Conservation (phyloP, 1,140 invertebrate species). For the Tetragonula clypearis region DNA sequence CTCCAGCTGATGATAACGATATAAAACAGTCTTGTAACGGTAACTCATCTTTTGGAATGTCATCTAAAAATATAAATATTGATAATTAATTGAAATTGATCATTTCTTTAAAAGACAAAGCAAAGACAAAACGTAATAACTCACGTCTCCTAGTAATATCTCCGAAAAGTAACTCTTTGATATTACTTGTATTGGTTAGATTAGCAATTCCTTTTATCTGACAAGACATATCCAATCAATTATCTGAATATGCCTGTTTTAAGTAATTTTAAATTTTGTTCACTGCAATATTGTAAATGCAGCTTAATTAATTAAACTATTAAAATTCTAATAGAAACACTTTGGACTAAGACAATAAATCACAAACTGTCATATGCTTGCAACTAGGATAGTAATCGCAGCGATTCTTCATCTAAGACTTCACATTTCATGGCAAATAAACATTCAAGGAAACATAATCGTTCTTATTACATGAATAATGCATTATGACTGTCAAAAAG, state of each 20-base stretch:
- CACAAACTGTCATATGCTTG: constrained; percentile 18
- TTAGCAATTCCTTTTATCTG: constrained; percentile 87
- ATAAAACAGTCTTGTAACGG: constrained; percentile 75
- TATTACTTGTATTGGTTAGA: constrained; percentile 84
- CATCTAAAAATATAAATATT: constrained; percentile 85
- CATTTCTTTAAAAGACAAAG: constrained; percentile 82
- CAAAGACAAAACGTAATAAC: constrained; percentile 79
- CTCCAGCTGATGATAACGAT: constrained; percentile 76
- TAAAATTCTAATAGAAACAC: constrained; percentile 2
- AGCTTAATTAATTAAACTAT: neutral
- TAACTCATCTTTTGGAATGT: constrained; percentile 73
- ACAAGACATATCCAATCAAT: constrained; percentile 83
- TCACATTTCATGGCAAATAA: constrained; percentile 1
- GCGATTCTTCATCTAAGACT: constrained; percentile 27
- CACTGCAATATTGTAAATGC: neutral
- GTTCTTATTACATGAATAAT: neutral
- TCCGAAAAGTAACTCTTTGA: constrained; percentile 72
- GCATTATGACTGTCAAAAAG: too few species aligned
- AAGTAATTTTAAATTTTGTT: neutral
- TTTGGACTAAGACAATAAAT: constrained; percentile 19
- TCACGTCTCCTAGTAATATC: constrained; percentile 67
- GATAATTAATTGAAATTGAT: neutral
- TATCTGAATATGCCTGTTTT: constrained; percentile 17
- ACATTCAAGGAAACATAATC: neutral
- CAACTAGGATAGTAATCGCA: constrained; percentile 41